A percentile compares a stretch with the other conserved stretches of the same genome.
phyloP scores from a whole-genome alignment of 92 coral and sea anemone species.

The Epizoanthus stellaris region DNA sequence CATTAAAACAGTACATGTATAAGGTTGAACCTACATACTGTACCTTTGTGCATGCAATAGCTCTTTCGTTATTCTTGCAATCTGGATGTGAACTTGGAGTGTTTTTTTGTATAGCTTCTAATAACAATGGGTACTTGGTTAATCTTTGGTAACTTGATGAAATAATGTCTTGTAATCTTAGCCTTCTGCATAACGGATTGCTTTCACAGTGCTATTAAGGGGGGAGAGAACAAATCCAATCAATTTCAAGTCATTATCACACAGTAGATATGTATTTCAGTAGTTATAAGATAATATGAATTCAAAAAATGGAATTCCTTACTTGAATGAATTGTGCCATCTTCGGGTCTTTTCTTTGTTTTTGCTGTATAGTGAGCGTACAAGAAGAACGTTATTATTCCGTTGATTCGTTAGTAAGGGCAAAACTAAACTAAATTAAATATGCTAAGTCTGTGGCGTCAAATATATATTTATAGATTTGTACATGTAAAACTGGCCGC shows the following conservation, averaged over 20 bases:
- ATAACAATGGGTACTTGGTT: slow-evolving; percentile 92
- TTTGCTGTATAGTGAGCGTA: slow-evolving; percentile 50
- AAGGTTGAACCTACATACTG: not conserved
- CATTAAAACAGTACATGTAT: no score
- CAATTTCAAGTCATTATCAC: not conserved
- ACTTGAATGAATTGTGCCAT: slow-evolving; percentile 89
- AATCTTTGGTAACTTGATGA: slow-evolving; percentile 95
- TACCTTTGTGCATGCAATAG: slow-evolving; percentile 82
- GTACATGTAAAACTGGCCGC: no score
- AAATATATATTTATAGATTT: no score
- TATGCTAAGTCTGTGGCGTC: no score
- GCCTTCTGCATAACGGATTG: slow-evolving; percentile 89
- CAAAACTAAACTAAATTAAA: no score
- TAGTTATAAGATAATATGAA: not conserved
- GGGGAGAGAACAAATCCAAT: not conserved
- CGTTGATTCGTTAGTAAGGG: no score
- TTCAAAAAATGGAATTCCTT: slow-evolving; percentile 28
- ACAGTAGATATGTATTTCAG: not conserved
- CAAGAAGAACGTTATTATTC: no score
- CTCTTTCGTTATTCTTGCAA: slow-evolving; percentile 79
- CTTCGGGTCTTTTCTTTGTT: slow-evolving; percentile 85
- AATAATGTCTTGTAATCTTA: slow-evolving; percentile 91
- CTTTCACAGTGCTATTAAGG: slow-evolving; percentile 83
- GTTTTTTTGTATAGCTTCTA: slow-evolving; percentile 93
- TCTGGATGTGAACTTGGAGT: slow-evolving; percentile 88